Evolutionary conservation across 2,113 vertebrate species (phyloP), one percentile per base, ranked within the genome.

Genomic region (Nycticorax nycticorax): DNA sequence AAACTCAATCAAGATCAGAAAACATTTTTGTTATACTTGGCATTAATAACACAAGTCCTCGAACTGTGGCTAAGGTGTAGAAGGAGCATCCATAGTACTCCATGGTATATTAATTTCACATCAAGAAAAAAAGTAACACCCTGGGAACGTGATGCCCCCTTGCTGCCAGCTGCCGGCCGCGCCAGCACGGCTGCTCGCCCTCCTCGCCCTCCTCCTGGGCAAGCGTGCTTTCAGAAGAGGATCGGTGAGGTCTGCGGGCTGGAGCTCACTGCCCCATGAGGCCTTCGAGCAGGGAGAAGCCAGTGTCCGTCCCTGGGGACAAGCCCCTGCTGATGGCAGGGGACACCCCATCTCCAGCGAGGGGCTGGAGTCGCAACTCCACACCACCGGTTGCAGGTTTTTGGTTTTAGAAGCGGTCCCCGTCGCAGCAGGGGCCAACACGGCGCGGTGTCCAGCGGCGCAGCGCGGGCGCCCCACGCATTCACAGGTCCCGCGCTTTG

Each of bases 381-480:
- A 2, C 6, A 21, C 3, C 9, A 8, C 14, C 2, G 4, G 5
- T 33, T 18, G 63, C 27, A 23, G 47, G 23, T 37, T 76, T 56
- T 8, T 14, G 5, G 45, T 18, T 74, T 32, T 17, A n/a, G 26
- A 33, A 81, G 37, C 0, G 3, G 26, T 37, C 53, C 16, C 33
- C 7, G 10, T 20, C 41, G 55, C 30, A 1, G 0, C 45, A 28
- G 13, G 24, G 48, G 20, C 4, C 8, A 37, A 24, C 22, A 8
- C 3, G 1, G 6, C 6, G 6, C 2, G 14, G 7, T 6, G 17
- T 4, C 48, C 35, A 16, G 48, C 55, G 15, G n/a, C 1, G 5
- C 37, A 7, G 7, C 0, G 21, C 3, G 1, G 18, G 45, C 6
- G 3, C n/a, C 18, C 5, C 64, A 10, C 1, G 1, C 8, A 0